Evolutionary conservation across 2,888 invertebrate genomes (phyloP).

Genomic region (Tiliacea citrago): DNA sequence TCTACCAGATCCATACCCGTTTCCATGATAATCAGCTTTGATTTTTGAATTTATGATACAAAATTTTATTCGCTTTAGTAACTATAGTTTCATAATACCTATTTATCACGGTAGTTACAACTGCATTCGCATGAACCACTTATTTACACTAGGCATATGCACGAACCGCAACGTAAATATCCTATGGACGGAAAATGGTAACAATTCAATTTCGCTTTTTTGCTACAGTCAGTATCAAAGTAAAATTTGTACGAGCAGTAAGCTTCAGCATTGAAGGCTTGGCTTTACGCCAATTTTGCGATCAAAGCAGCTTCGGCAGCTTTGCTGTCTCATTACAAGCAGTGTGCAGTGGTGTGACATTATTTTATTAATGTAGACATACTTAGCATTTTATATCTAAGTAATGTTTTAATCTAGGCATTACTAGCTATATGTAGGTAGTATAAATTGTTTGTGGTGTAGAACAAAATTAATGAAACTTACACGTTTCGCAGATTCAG

Average conservation of each 20-base stretch:
- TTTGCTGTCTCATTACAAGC: constrained; percentile 82
- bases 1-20: constrained; percentile 65
- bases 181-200: constrained; percentile 87
- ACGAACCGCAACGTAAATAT: constrained; percentile 84
- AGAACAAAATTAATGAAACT: constrained; percentile 56
- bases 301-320: constrained; percentile 82
- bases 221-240: constrained; percentile 83
- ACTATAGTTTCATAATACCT: constrained; percentile 73
- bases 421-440: constrained; percentile 70
- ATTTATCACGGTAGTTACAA: constrained; percentile 85
- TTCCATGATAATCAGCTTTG: constrained; percentile 67
- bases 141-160: constrained; percentile 81
- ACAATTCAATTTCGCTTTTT: constrained; percentile 91
- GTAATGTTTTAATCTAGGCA: constrained; percentile 61
- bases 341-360: constrained; percentile 78
- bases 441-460: constrained; percentile 46
- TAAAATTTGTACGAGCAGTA: constrained; percentile 81
- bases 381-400: constrained; percentile 67
- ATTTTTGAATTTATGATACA: constrained; percentile 63
- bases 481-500: constrained; percentile 88
- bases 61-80: constrained; percentile 78
- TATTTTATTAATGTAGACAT: constrained; percentile 80
- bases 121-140: constrained; percentile 85
- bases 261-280: constrained; percentile 85
- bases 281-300: constrained; percentile 84